Percentiles rank a stretch among this genome's conserved stretches.
These are phyloP conservation scores for Actinia tenebrosa DNA, from an alignment of 64 coral and sea anemone genomes.

Conservation along the genomic window DNA sequence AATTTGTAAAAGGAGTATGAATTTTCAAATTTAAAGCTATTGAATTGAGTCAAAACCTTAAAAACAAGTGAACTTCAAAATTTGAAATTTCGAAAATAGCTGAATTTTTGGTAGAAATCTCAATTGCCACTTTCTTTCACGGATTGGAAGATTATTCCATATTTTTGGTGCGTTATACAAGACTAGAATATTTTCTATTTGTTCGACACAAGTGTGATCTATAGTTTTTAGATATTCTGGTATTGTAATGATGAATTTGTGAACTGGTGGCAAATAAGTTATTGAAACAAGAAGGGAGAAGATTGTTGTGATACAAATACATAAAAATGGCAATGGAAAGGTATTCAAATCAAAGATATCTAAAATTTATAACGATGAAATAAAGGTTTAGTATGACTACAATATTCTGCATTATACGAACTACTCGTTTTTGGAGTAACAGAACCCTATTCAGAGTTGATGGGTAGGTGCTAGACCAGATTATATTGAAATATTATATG, in stretches of 20 bases:
- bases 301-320: background rate
- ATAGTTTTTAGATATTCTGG: background rate
- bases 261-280: background rate
- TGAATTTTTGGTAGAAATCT: no score
- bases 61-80: no score
- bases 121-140: no score
- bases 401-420: conserved; percentile 19
- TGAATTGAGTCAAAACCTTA: no score
- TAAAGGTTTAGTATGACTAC: conserved; percentile 10
- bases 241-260: background rate
- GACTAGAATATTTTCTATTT: background rate
- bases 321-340: background rate
- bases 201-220: background rate
- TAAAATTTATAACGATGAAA: background rate
- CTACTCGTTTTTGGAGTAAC: conserved; percentile 17
- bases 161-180: no score
- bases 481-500: conserved; percentile 30
- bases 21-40: no score
- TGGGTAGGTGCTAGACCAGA: conserved; percentile 27
- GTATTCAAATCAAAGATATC: background rate
- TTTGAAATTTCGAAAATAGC: no score
- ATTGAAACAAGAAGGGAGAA: background rate
- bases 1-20: no score
- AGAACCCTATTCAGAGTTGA: background rate
- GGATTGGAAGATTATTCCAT: no score